Percentiles rank a stretch among this genome's conserved stretches.
These are phyloP conservation scores for Brenthis hecate DNA, from an alignment of 2,888 invertebrate genomes.

Conservation along the genomic window DNA sequence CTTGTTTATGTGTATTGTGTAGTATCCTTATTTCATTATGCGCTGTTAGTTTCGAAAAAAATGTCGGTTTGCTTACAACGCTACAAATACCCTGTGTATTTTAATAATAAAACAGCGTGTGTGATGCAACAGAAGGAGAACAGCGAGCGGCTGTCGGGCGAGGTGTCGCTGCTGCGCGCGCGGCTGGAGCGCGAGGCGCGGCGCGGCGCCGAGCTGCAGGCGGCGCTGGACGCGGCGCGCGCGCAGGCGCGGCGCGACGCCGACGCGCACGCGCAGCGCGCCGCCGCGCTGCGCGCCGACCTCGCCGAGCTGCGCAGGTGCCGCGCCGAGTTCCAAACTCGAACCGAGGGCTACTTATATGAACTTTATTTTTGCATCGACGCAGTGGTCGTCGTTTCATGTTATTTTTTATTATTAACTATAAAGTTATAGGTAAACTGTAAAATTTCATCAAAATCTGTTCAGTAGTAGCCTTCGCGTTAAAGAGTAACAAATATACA, in stretches of 20 bases:
- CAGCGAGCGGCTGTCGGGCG: constrained; percentile 72
- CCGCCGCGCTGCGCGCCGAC: constrained; percentile 58
- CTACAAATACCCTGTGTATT: not conserved
- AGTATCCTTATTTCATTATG: no score
- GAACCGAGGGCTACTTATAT: no score
- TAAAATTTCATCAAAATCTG: no score
- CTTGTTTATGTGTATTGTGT: no score
- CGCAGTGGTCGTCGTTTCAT: no score
- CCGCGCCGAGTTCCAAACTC: constrained; percentile 19
- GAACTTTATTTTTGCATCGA: no score
- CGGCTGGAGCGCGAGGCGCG: constrained; percentile 79
- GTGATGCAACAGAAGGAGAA: constrained; percentile 67
- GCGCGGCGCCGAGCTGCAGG: constrained; percentile 69
- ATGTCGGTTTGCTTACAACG: not conserved
- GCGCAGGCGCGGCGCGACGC: constrained; percentile 64
- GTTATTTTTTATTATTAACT: no score
- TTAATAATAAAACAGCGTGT: not conserved
- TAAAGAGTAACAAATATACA: no score
- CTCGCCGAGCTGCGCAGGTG: constrained; percentile 65
- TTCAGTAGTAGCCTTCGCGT: no score
- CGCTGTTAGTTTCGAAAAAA: no score
- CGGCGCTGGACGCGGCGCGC: constrained; percentile 65
- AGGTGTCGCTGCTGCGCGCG: constrained; percentile 66
- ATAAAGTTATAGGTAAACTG: no score
- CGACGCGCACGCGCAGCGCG: constrained; percentile 47